Percentiles rank a stretch among this genome's conserved stretches.
Evolutionary conservation across 2,888 invertebrate species (phyloP).

Genomic region (Oxytorus armatus): DNA sequence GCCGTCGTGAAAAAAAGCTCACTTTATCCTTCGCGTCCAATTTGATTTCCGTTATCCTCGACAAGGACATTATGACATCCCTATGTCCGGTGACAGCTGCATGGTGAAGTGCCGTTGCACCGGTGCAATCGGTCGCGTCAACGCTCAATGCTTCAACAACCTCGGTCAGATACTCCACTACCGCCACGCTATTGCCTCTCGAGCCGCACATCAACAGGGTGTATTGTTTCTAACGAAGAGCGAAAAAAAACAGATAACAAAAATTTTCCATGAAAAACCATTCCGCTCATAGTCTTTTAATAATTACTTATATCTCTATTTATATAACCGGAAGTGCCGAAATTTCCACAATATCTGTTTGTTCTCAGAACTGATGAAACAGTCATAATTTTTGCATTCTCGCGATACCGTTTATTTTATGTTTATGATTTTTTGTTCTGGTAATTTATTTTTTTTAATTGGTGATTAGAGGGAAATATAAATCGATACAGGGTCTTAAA

Average conservation of each 20-base stretch:
- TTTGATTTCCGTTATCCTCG: slow-evolving; percentile 87
- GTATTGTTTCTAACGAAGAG: slow-evolving; percentile 87
- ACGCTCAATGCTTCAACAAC: slow-evolving; percentile 88
- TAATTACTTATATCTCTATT: background rate
- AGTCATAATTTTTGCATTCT: too few species aligned
- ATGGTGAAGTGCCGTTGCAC: slow-evolving; percentile 91
- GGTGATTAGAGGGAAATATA: too few species aligned
- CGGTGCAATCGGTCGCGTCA: slow-evolving; percentile 88
- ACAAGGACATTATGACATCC: slow-evolving; percentile 87
- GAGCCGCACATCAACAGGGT: slow-evolving; percentile 91
- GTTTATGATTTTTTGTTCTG: too few species aligned
- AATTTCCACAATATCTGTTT: too few species aligned
- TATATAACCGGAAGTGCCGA: too few species aligned
- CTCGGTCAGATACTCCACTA: slow-evolving; percentile 86
- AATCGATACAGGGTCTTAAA: too few species aligned
- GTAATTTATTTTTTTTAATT: too few species aligned
- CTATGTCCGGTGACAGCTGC: slow-evolving; percentile 91
- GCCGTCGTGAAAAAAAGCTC: slow-evolving; percentile 66
- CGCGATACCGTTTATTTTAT: too few species aligned
- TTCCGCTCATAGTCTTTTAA: background rate
- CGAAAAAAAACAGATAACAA: background rate
- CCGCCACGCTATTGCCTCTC: slow-evolving; percentile 88
- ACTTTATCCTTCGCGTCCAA: slow-evolving; percentile 90
- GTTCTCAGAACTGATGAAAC: too few species aligned
- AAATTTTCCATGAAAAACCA: background rate